Evolutionary conservation across 2,797 vertebrate species (phyloP).

Genomic region (Nyctibius grandis): DNA sequence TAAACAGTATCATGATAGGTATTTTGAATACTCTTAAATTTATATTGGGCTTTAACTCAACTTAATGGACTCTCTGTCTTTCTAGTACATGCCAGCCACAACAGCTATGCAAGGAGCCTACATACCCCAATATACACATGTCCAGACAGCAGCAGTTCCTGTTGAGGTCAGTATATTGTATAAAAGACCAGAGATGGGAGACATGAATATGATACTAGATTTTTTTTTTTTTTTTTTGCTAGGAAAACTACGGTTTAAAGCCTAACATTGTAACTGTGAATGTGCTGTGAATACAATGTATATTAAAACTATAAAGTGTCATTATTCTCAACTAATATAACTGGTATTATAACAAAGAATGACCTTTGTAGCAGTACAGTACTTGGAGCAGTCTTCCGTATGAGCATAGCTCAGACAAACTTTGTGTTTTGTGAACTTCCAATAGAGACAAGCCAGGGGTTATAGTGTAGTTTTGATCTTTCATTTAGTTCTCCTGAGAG

Average conservation of each 20-base stretch:
- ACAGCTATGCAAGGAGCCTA: conserved; percentile 95
- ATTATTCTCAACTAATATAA: not conserved
- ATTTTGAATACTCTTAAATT: not conserved
- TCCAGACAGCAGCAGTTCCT: conserved; percentile 87
- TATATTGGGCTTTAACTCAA: not conserved
- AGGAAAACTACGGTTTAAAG: not conserved
- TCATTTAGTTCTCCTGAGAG: not conserved
- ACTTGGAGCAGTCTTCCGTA: not conserved
- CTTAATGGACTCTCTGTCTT: conserved; percentile 28
- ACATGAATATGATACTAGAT: not conserved
- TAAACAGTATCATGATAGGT: not conserved
- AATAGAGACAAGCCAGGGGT: not conserved
- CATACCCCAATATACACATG: conserved; percentile 92
- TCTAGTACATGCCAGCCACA: conserved; percentile 92
- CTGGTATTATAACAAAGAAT: not conserved
- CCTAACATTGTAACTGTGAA: not conserved
- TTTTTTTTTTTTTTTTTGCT: not conserved
- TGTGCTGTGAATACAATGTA: not conserved
- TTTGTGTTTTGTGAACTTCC: not conserved
- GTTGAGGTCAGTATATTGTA: conserved; percentile 84
- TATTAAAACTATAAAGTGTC: not conserved
- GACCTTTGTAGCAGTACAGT: not conserved
- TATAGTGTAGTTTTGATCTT: not conserved
- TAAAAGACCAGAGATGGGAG: not conserved
- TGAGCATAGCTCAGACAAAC: not conserved